Base-by-base conservation (phyloP, 2,113 vertebrate species). In the Hemiscyllium ocellatum region DNA sequence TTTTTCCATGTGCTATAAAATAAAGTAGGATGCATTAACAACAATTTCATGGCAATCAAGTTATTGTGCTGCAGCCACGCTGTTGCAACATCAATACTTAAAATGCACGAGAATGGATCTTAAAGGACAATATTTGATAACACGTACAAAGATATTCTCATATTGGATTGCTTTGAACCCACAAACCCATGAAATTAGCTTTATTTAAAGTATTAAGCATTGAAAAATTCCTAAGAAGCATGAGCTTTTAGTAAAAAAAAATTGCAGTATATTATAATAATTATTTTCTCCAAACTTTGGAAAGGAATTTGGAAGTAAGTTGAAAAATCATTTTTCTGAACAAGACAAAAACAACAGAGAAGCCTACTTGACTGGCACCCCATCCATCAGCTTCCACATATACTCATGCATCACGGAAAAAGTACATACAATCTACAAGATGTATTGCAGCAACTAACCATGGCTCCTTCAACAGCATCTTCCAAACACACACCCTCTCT, bases 1-100 rank as follows among this genome's bases (percentile, higher is more conserved):
- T 99, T 98, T 99, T 99, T 97, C 98, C 97, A 96, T 99, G 98
- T 96, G 98, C 99, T 99, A 96, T 96, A 98, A 97, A 96, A 97
- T 95, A 98, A 97, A 97, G 96, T 78, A 95, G 89, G 50, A 72
- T 15, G 56, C 50, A 69, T 66, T 70, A 78, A 65, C 78, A 69
- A 12, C 42, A 94, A 29, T 29, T 66, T n/a, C 26, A 91, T 42
- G 42, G 12, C 37, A 12, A 61, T 1, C 76, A 69, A 22, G 17
- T 20, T 20, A 17, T 69, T 69, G 68, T 22, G 17, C 42, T 4
- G 65, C 68, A 95, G 33, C 3, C 12, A 42, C 19, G 78, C 19
- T 37, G 5, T 42, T 80, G 78, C 20, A 37, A 33, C 12, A 29
- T n/a, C 78, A 37, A 13, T 52, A 56, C 50, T 90, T n/a, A 90